Percentiles rank a stretch among this genome's conserved stretches.
Evolutionary conservation across 2,113 vertebrate genomes (phyloP).

Genomic region (Rhizomys pruinosus): DNA sequence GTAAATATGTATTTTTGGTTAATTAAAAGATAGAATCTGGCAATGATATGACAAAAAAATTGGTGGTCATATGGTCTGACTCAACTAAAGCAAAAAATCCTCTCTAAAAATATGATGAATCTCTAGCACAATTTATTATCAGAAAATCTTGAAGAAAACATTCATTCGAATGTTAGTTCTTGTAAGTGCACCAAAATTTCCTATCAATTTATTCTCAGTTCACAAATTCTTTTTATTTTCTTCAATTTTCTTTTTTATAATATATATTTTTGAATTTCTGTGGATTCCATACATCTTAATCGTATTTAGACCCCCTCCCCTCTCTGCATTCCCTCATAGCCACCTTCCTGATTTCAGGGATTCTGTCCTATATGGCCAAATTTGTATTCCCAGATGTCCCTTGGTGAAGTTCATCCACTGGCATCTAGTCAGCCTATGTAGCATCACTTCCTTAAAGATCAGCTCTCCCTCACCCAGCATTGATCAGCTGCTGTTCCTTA

Average conservation of each 20-base stretch:
- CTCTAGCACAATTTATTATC: not conserved
- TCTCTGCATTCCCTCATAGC: no score
- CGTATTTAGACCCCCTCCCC: no score
- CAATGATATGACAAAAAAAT: not conserved
- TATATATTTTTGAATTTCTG: no score
- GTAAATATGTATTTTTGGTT: not conserved
- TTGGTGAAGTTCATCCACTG: no score
- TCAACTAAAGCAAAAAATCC: not conserved
- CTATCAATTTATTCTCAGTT: not conserved
- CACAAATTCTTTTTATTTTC: not conserved
- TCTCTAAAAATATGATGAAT: not conserved
- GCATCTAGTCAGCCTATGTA: no score
- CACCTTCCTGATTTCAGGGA: no score
- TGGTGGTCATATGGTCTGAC: not conserved
- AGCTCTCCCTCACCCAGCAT: no score
- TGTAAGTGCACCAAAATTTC: conserved; percentile 32
- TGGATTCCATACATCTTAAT: no score
- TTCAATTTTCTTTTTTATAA: not conserved
- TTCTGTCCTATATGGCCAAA: no score
- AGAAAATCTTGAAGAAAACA: not conserved
- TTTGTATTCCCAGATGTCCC: no score
- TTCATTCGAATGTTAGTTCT: conserved; percentile 42
- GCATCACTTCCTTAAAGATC: no score
- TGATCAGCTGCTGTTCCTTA: no score
- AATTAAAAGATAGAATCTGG: not conserved